phyloP scores from a whole-genome alignment of 2,113 vertebrate species.

The Mystacornis crossleyi region DNA sequence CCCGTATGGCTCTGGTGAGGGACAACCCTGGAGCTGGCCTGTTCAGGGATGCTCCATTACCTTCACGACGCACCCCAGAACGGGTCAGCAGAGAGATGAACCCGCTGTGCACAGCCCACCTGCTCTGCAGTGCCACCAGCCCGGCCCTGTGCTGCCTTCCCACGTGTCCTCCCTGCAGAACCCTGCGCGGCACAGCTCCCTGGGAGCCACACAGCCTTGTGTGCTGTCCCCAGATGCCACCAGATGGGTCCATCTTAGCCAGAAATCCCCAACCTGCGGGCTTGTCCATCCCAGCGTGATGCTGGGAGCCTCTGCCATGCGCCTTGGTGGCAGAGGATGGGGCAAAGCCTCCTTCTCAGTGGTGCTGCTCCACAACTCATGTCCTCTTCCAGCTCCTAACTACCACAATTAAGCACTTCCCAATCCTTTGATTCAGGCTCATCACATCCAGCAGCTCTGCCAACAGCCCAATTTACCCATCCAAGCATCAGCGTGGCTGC shows the following conservation, averaged over 20 bases:
- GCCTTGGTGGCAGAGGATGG: neutral
- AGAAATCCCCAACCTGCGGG: neutral
- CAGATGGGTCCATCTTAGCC: neutral
- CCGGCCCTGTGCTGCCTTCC: neutral
- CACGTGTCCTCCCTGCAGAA: neutral
- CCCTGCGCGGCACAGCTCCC: neutral
- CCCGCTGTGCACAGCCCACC: neutral
- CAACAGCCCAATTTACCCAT: neutral
- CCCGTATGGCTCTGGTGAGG: conserved; percentile 3
- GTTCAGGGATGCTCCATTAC: neutral
- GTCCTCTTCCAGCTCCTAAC: neutral
- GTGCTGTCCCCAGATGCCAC: neutral
- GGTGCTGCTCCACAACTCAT: neutral
- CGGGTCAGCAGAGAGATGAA: neutral
- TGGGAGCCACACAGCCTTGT: neutral
- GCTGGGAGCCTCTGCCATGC: neutral
- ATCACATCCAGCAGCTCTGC: neutral
- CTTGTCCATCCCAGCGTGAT: accelerated
- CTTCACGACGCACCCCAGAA: neutral
- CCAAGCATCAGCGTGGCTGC: neutral
- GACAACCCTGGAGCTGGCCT: neutral
- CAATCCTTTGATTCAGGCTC: neutral
- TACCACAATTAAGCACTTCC: neutral
- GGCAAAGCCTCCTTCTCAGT: neutral
- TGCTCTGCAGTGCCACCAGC: neutral